Evolutionary conservation across 1,140 invertebrate genomes (phyloP).

Genomic region (Drosophila aff.): DNA sequence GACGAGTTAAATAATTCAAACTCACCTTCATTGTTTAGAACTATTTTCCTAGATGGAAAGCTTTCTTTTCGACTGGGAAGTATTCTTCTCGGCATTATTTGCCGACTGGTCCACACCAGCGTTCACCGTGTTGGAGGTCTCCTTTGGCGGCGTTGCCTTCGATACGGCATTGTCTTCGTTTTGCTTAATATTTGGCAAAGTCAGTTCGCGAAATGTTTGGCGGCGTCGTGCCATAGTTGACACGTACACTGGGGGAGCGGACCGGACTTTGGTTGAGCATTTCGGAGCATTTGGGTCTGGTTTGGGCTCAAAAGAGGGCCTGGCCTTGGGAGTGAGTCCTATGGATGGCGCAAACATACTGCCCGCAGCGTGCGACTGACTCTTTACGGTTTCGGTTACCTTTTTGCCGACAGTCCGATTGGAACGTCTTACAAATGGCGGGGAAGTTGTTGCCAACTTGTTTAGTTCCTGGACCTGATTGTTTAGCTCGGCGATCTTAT

Average conservation of each 20-base stretch:
- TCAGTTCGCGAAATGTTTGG: too few relatives aligned
- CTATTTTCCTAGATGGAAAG: neutral
- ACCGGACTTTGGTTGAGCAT: neutral
- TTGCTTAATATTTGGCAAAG: too few relatives aligned
- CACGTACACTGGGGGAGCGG: neutral
- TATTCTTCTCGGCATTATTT: neutral
- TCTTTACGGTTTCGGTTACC: too few relatives aligned
- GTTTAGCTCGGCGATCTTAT: conserved; percentile 87
- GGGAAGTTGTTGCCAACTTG: too few relatives aligned
- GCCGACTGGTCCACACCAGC: neutral
- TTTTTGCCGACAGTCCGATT: too few relatives aligned
- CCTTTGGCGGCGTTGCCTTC: neutral
- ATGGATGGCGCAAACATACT: too few relatives aligned
- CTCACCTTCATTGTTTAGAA: conserved; percentile 88
- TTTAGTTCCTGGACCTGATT: conserved; percentile 87
- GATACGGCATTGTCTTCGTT: neutral
- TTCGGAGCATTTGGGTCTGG: neutral
- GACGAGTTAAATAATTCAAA: too few relatives aligned
- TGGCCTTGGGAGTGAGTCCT: too few relatives aligned
- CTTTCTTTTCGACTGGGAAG: neutral
- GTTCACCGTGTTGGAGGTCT: neutral
- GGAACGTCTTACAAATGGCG: too few relatives aligned
- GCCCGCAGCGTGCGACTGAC: too few relatives aligned
- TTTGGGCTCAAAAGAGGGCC: too few relatives aligned
- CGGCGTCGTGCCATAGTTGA: neutral